Conservation (phyloP, 2,888 invertebrate species). For the Tenthredo livida region DNA sequence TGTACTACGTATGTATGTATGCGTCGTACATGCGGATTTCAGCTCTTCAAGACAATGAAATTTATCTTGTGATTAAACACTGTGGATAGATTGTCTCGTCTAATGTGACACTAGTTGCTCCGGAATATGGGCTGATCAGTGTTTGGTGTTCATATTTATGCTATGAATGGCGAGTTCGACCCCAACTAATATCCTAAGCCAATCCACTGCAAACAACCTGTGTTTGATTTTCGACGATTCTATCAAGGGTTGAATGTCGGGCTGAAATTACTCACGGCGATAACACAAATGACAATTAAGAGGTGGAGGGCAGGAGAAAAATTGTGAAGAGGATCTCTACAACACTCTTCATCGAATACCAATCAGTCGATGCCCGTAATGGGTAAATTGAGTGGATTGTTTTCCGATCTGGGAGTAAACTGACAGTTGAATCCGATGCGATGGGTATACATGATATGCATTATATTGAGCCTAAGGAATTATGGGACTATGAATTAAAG, state of each 20-base stretch:
- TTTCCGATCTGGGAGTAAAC: not conserved
- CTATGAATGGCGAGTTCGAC: not conserved
- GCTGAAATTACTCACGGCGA: constrained; percentile 71
- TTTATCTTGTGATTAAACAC: not conserved
- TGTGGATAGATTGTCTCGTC: not conserved
- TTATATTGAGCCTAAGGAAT: not conserved
- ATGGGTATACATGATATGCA: not conserved
- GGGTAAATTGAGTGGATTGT: not conserved
- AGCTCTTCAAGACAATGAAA: not conserved
- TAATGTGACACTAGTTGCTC: constrained; percentile 2
- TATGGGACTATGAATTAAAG: not conserved
- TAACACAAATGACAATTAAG: constrained; percentile 62
- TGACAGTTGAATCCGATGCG: not conserved
- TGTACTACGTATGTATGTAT: too few relatives aligned
- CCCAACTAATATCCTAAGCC: not conserved
- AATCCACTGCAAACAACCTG: not conserved
- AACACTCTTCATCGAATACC: constrained; percentile 54
- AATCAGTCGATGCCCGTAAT: constrained; percentile 38
- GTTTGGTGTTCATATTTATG: not conserved
- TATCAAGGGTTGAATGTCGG: constrained; percentile 69
- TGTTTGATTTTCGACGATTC: constrained; percentile 37
- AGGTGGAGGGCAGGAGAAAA: constrained; percentile 56
- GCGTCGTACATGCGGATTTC: not conserved
- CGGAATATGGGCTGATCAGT: not conserved
- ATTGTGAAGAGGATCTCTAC: not conserved